Conservation (phyloP, 2,797 vertebrate genomes). For the Pelobates cultripes region DNA sequence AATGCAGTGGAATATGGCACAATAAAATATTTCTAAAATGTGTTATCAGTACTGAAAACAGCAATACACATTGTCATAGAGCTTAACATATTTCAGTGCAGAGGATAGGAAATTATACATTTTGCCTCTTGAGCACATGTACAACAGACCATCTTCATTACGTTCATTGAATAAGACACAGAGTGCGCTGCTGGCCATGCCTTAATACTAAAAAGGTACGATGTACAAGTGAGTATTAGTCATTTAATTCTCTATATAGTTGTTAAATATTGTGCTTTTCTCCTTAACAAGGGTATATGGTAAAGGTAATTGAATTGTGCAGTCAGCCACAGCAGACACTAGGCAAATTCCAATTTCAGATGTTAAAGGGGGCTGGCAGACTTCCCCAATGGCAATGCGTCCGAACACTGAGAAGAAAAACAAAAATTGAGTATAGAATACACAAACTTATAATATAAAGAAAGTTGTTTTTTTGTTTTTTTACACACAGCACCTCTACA, state of each 20-base stretch:
- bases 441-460: not conserved
- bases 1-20: not conserved
- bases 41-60: conserved; percentile 7
- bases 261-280: conserved; percentile 13
- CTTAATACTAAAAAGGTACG: not conserved
- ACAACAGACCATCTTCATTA: not conserved
- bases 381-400: not conserved
- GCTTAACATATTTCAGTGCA: conserved; percentile 8
- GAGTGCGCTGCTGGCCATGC: not conserved
- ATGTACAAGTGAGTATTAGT: conserved; percentile 16
- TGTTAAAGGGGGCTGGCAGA: not conserved
- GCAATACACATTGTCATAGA: not conserved
- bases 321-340: not conserved
- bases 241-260: not conserved
- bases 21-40: not conserved
- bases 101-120: not conserved
- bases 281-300: not conserved
- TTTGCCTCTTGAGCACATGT: not conserved
- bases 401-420: not conserved
- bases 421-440: not conserved
- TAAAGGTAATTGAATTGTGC: not conserved
- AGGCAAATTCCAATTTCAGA: not conserved
- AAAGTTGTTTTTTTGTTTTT: not conserved
- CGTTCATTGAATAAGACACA: not conserved
- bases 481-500: not conserved